Evolutionary conservation across 1,140 invertebrate genomes (phyloP).

Genomic region (Thaumetopoea pityocampa): DNA sequence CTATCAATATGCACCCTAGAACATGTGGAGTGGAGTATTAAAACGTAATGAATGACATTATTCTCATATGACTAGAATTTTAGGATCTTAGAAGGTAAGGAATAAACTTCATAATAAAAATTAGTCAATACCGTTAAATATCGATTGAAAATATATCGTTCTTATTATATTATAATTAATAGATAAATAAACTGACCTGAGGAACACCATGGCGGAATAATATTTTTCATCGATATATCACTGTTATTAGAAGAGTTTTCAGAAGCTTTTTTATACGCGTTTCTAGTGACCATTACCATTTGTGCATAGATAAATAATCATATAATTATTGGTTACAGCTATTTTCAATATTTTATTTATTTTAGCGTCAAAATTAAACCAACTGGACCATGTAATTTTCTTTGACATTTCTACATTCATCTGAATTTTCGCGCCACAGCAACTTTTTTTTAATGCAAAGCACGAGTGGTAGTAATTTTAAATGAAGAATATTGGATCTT

Average conservation of each 20-base stretch:
- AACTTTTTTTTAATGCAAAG: too few relatives aligned
- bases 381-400: too few relatives aligned
- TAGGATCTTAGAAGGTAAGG: too few relatives aligned
- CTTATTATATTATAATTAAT: not conserved
- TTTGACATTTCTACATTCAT: too few relatives aligned
- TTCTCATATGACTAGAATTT: too few relatives aligned
- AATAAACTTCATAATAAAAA: constrained; percentile 5
- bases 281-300: constrained; percentile 39
- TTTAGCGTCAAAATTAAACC: too few relatives aligned
- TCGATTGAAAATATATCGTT: not conserved
- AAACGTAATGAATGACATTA: too few relatives aligned
- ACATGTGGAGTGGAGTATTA: too few relatives aligned
- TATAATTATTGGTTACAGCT: not conserved
- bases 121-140: not conserved
- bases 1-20: too few relatives aligned
- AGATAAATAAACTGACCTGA: constrained; percentile 31
- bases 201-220: constrained; percentile 55
- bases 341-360: not conserved
- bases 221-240: constrained; percentile 37
- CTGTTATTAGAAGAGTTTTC: constrained; percentile 31
- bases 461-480: too few relatives aligned
- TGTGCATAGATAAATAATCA: not conserved
- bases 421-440: too few relatives aligned
- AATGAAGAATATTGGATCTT: too few relatives aligned
- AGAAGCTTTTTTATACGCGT: constrained; percentile 29